Evolutionary conservation across 2,888 invertebrate genomes (phyloP), one percentile per base, ranked within the genome.

Genomic region (Leptodirus hochenwartii): DNA sequence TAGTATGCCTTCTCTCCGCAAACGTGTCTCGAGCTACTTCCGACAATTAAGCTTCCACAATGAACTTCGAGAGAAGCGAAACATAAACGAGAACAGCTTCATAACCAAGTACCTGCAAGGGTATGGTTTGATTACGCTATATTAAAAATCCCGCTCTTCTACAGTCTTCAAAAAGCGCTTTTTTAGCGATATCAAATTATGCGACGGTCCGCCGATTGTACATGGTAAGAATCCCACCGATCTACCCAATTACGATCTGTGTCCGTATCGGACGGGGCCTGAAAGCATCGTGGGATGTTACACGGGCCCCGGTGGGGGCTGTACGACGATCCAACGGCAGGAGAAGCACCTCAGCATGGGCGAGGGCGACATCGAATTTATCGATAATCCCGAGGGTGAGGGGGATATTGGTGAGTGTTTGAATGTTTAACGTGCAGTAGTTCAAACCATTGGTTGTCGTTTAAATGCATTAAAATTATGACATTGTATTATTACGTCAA

Each of bases 241-340:
- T 47, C 56, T 84, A 41, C 80, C 81, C 1, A 64, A 61, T 41
- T 65, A 56, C 33, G 55, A 62, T 33, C 47, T 74, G 27, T 64
- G 58, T 8, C 40, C 47, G 13, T 65, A 64, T 43, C 51, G 58
- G 22, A 58, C 56, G 17, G 65, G 68, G 10, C 47, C 61, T 15
- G 58, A 61, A 30, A 62, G 66, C 28, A 59, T 80, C 29, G 59
- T 73, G 32, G 73, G 78, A 6, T 74, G 81, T 31, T 72, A 71
- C 45, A 78, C 84, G 1, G 87, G 87, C 5, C 87, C 87, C 1
- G 75, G 77, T 42, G 75, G 72, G 33, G 87, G 87, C 2, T 60
- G 87, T 3, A 74, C 76, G 1, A 69, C 73, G 27, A 75, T 81
- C 14, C 72, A 71, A 49, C 57, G 69, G 27, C 64, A 64, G 27